Evolutionary conservation across 2,113 vertebrate genomes (phyloP).

Genomic region (Phasianus colchicus): DNA sequence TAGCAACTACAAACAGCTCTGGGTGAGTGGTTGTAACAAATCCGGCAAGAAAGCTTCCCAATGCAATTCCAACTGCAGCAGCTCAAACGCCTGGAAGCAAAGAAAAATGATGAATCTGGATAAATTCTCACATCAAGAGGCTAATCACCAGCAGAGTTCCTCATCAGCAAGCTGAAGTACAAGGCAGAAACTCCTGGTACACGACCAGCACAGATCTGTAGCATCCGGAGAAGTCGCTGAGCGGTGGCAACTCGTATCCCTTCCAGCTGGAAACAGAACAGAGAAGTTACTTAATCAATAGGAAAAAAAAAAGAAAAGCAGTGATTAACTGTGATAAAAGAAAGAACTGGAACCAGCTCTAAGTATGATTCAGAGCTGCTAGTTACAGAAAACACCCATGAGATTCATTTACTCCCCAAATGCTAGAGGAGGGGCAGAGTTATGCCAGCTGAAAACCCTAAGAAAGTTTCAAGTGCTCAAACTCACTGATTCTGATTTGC

Average conservation of each 20-base stretch:
- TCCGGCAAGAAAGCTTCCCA: not conserved
- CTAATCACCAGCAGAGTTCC: slow-evolving; percentile 6
- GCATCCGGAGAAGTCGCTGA: slow-evolving; percentile 74
- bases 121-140: slow-evolving; percentile 18
- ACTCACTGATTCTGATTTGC: not conserved
- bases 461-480: not conserved
- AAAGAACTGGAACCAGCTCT: not conserved
- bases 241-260: slow-evolving; percentile 50
- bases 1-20: not conserved
- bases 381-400: not conserved
- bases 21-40: not conserved
- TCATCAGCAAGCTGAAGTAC: slow-evolving; percentile 71
- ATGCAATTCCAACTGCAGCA: not conserved
- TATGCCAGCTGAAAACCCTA: not conserved
- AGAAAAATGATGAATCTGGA: not conserved
- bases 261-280: slow-evolving; percentile 65
- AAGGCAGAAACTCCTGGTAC: slow-evolving; percentile 75
- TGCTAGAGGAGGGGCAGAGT: fast-evolving
- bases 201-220: slow-evolving; percentile 77
- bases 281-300: not conserved
- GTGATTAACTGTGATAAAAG: not conserved
- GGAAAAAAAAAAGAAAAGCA: not conserved
- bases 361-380: not conserved
- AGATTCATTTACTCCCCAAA: not conserved
- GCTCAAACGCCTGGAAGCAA: not conserved